These are phyloP conservation scores for Melospiza georgiana DNA, from an alignment of 2,113 vertebrate species.

Conservation along the genomic window DNA sequence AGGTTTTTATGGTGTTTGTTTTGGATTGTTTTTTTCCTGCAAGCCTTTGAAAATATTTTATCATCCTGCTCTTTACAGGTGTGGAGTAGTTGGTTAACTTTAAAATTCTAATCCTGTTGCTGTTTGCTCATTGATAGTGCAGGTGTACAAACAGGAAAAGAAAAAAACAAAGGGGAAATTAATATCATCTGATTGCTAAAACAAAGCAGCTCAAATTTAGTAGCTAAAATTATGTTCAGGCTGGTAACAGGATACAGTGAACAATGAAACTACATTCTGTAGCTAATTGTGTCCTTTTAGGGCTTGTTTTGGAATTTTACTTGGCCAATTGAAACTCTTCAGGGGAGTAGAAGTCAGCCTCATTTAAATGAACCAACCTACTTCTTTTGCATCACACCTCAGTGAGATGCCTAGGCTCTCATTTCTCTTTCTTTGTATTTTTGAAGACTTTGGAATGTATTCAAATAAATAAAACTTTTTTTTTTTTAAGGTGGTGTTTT, in stretches of 20 bases:
- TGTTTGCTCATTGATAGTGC: not conserved
- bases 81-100: not conserved
- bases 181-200: slow-evolving; percentile 24
- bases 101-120: not conserved
- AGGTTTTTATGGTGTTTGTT: not conserved
- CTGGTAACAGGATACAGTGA: slow-evolving; percentile 43
- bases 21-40: not conserved
- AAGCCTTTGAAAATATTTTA: not conserved
- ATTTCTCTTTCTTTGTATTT: not conserved
- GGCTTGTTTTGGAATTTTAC: slow-evolving; percentile 10
- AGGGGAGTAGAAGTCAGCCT: not conserved
- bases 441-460: not conserved
- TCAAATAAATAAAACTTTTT: not conserved
- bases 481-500: not conserved
- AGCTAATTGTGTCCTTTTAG: slow-evolving; percentile 42
- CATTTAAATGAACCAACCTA: not conserved
- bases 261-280: slow-evolving; percentile 30
- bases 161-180: slow-evolving; percentile 42
- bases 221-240: slow-evolving; percentile 51
- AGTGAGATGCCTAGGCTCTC: not conserved
- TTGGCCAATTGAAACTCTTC: not conserved
- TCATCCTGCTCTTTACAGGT: not conserved
- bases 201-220: slow-evolving; percentile 7
- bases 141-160: slow-evolving; percentile 67
- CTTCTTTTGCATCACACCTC: not conserved